Percentiles rank a stretch among this genome's conserved stretches.
Conservation (phyloP, 2,113 vertebrate species). For the Dissostichus mawsoni region DNA sequence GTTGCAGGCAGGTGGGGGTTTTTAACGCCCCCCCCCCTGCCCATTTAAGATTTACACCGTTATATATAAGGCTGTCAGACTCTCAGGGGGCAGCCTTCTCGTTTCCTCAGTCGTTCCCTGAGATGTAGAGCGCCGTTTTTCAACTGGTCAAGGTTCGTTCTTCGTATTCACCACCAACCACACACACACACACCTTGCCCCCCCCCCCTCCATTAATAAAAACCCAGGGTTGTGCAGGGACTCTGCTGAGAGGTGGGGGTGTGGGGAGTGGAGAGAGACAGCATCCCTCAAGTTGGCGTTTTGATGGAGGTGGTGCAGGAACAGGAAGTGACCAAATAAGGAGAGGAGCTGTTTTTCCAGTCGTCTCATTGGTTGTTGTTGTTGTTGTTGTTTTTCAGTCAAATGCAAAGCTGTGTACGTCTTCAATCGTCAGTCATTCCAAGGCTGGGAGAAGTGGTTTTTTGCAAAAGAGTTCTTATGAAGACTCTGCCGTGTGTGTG, state of each 20-base stretch:
- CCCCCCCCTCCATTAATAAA: not conserved
- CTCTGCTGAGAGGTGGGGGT: slow-evolving; percentile 5
- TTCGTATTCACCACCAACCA: slow-evolving; percentile 63
- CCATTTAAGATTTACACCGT: slow-evolving; percentile 68
- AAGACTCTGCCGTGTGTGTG: slow-evolving; percentile 79
- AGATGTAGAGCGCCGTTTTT: slow-evolving; percentile 83
- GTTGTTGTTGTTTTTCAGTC: slow-evolving; percentile 73
- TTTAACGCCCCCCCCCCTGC: slow-evolving; percentile 35
- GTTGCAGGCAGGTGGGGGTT: slow-evolving; percentile 79
- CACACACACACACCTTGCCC: slow-evolving; percentile 35
- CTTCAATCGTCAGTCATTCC: slow-evolving; percentile 81
- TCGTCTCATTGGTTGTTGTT: slow-evolving; percentile 72
- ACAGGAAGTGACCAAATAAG: slow-evolving; percentile 66
- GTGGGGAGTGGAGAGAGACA: too few relatives aligned
- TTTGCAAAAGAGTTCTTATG: slow-evolving; percentile 85
- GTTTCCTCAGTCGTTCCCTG: slow-evolving; percentile 86
- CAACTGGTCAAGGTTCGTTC: slow-evolving; percentile 72
- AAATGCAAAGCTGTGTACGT: slow-evolving; percentile 82
- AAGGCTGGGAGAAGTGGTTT: slow-evolving; percentile 78
- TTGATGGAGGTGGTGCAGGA: slow-evolving; percentile 46
- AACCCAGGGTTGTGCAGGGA: slow-evolving; percentile 11
- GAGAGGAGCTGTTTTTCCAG: slow-evolving; percentile 63
- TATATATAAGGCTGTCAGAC: slow-evolving; percentile 76
- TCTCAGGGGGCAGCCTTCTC: slow-evolving; percentile 78
- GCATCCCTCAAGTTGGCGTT: too few relatives aligned